Base-by-base conservation (phyloP, 37 sponge, comb jelly and placozoan genomes). In the Ephydatia muelleri region DNA sequence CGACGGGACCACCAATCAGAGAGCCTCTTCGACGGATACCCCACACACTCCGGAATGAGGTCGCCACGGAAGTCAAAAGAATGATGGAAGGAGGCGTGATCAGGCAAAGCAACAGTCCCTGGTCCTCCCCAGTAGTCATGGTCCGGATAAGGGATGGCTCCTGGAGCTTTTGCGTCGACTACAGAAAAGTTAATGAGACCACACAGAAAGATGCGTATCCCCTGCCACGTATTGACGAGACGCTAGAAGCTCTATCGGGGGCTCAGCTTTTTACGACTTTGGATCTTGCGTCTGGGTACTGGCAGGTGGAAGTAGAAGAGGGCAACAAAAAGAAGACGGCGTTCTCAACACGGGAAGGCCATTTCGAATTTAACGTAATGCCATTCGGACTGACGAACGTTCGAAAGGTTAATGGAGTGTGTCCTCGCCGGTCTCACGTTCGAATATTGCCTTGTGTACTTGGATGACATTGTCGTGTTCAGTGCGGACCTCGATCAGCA, bases 331-430 rank as follows among this genome's bases (percentile, higher is more conserved):
- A 38, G 72, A 82, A 82, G 27, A 82, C 83, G 6, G 26, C 73
- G 26, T 82, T 82, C 39, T 82, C 34, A 31, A 72, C 72, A 27
- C 72, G 38, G 26, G 38, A 70, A 16, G 83, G 83, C 35, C 83
- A 82, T 27, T 73, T 69, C 33, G 83, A 82, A 36, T 69, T 82
- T 35, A 69, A 69, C 32, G 83, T 82, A n/a, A 82, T 82, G 73
- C 83, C 83, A 23, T 82, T 82, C 32, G 83, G 83, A 25, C 38
- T 72, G 37, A 69, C 72, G n/a, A 82, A 82, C n/a, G n/a, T n/a
- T n/a, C n/a, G n/a, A n/a, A n/a, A n/a, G n/a, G 73, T 35, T 82
- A 35, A 82, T 82, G 83, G 83, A 82, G 38, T 57, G 73, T n/a
- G 72, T 66, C 25, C 84, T 77, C 27, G 76, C 84, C n/a, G 65